Evolutionary conservation across 2,888 invertebrate genomes (phyloP), one percentile per base, ranked within the genome.

Genomic region (Serripes groenlandicus): DNA sequence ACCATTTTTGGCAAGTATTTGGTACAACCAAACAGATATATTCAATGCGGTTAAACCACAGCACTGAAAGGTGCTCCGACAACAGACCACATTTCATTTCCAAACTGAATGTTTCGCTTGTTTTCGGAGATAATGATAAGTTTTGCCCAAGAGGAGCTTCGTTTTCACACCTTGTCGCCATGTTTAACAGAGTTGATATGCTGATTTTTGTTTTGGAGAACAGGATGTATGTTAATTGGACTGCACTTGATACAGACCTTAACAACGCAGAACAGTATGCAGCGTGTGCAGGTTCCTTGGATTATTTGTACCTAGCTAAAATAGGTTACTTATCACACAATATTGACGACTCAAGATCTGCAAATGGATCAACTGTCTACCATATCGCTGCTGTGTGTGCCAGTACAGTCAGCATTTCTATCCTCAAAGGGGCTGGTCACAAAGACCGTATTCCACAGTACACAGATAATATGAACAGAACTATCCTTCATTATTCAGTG

Each of bases 181-280:
- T 62, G 11, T 74, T 62, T 62, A 52, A 64, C 28, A 74, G 74
- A 42, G 37, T 42, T 42, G 73, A 73, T 2, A 42, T 64, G 64
- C 32, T 42, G 2, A 28, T n/a, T 35, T 26, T 23, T 26, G 23
- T 52, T 52, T 28, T 26, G 18, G 30, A n/a, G n/a, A 26, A 30
- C 18, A 52, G 26, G 7, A 18, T 52, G 28, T 7, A 9, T 21
- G 28, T 26, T 0, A 52, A 52, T 32, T 74, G 74, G 74, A 42
- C 42, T 30, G 21, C 30, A 21, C 32, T 62, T 9, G 74, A 74
- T 52, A 28, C 28, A 1, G 1, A 1, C 11, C 26, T 21, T 32
- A 49, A 42, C n/a, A 23, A 30, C 0, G n/a, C 74, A 7, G 60
- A 62, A n/a, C 64, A 64, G 28, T 64, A 64, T 30, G 74, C 74